Evolutionary conservation across 2,888 invertebrate species (phyloP).

Genomic region (Oscheius onirici): DNA sequence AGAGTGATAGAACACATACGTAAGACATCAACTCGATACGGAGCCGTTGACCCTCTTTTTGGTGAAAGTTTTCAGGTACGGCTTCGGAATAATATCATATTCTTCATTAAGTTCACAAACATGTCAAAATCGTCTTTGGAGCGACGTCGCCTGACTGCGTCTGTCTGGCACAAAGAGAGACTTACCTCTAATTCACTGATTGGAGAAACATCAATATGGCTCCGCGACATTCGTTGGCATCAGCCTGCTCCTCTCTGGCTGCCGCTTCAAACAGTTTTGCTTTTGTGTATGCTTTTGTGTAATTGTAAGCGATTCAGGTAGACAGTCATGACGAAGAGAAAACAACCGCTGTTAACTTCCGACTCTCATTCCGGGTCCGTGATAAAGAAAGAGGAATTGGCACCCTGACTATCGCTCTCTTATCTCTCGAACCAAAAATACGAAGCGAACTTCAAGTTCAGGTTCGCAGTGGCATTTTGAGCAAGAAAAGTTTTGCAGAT

Average conservation of each 20-base stretch:
- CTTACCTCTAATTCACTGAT: constrained; percentile 10
- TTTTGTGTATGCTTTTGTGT: not conserved
- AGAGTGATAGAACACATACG: not conserved
- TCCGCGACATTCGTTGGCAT: constrained; percentile 25
- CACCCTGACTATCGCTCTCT: not conserved
- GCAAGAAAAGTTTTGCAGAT: not conserved
- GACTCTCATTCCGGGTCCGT: constrained; percentile 9
- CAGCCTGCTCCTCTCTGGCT: constrained; percentile 18
- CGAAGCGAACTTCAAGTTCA: not conserved
- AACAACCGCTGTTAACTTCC: not conserved
- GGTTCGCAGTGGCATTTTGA: not conserved
- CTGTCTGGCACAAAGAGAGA: constrained; percentile 28
- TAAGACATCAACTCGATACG: constrained; percentile 16
- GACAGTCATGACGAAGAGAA: constrained; percentile 1
- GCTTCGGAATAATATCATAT: too few species aligned
- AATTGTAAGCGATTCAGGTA: not conserved
- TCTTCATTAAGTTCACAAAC: constrained; percentile 26
- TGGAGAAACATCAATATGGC: constrained; percentile 24
- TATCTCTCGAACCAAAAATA: constrained; percentile 1
- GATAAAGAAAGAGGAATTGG: constrained; percentile 28
- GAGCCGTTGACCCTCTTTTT: constrained; percentile 23
- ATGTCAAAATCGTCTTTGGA: constrained; percentile 23
- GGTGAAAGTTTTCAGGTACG: constrained; percentile 24
- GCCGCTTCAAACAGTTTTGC: not conserved
- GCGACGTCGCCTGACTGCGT: not conserved